Base-by-base conservation (phyloP, 2,797 vertebrate species). In the Hippocampus kuda region DNA sequence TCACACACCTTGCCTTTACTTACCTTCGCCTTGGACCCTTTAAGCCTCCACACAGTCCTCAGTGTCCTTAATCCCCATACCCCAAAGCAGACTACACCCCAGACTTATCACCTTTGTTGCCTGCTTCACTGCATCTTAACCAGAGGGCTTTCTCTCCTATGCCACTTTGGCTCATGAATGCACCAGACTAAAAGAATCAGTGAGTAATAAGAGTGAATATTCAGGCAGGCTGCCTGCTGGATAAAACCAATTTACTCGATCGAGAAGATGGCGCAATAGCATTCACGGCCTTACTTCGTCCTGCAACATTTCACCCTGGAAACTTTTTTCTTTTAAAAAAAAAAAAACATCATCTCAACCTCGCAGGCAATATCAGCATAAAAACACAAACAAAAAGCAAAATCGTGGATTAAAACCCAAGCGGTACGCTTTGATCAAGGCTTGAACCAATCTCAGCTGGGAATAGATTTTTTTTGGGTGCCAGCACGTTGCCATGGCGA, bases 401-500 rank as follows among this genome's bases (percentile, higher is more conserved):
- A 69, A 53, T 73, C 71, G 78, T 80, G 82, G 87, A 86, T 78
- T 81, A 76, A 83, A 77, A 74, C 78, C 76, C 60, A 61, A 79
- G 76, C 76, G 76, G 68, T 78, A 78, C 82, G 34, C 34, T 38
- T 68, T 73, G 44, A 61, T 77, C 41, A 38, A 66, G 1, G 51
- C 72, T 61, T 15, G 73, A 67, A 44, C 68, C 68, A 56, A 72
- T 79, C 73, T 72, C 71, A 70, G 44, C 73, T 79, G 44, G 77
- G 82, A 81, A 74, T 81, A 76, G 64, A 61, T 69, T 79, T 76
- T 66, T 54, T 46, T 46, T 30, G 12, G 13, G 53, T 24, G 62
- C 72, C 72, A 59, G 59, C 24, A 49, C 30, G 71, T 80, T 56
- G 83, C 85, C 80, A 94, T 95, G 92, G 90, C 95, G 77, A 89